Evolutionary conservation across 2,113 vertebrate genomes (phyloP).

Genomic region (Hyperopisus bebe): DNA sequence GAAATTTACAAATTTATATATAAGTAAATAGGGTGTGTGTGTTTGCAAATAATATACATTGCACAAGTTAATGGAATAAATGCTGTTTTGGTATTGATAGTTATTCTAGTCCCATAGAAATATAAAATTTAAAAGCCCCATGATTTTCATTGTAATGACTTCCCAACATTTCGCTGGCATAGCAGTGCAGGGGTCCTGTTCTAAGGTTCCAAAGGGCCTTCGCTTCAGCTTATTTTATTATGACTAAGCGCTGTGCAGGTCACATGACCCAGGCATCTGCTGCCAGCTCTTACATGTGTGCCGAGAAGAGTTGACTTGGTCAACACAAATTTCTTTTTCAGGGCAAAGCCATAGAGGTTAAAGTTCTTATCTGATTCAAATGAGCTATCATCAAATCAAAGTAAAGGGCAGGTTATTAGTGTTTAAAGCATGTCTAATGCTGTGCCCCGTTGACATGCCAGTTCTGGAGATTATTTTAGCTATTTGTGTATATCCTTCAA

Average conservation of each 20-base stretch:
- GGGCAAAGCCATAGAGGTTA: not conserved
- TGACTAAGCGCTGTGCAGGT: not conserved
- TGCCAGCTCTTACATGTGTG: not conserved
- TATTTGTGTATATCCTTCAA: not conserved
- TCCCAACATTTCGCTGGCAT: not conserved
- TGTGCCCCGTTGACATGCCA: not conserved
- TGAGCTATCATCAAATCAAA: not conserved
- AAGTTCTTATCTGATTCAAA: not conserved
- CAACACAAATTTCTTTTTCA: not conserved
- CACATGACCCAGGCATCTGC: not conserved
- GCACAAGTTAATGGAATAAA: not conserved
- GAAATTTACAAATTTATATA: not conserved
- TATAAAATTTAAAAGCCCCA: not conserved
- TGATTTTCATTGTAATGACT: not conserved
- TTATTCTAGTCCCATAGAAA: not conserved
- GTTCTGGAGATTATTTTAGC: not conserved
- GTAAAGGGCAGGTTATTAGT: conserved; percentile 15
- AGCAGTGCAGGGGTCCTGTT: not conserved
- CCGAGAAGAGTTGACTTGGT: too few species aligned
- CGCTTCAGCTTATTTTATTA: not conserved
- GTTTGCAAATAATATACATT: not conserved
- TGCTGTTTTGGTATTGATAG: not conserved
- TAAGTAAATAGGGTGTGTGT: not conserved
- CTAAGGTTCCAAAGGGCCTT: not conserved
- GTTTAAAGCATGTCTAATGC: conserved; percentile 16